Conservation (phyloP, 2,113 vertebrate genomes). For the Callionymus lyra region DNA sequence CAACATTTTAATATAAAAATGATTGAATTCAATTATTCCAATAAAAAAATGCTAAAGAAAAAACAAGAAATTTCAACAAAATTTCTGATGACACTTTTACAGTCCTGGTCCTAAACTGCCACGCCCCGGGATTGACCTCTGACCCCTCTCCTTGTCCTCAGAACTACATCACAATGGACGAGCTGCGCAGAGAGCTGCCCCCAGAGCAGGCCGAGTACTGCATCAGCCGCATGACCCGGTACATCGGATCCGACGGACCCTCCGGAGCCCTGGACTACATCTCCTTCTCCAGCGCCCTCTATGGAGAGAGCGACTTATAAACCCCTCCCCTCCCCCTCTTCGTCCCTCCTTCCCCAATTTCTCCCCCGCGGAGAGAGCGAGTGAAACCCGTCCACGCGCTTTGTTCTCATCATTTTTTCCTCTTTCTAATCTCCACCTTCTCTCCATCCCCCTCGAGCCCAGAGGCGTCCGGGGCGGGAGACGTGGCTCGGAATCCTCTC, state of each 20-base stretch:
- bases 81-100: neutral
- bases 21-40: too few relatives aligned
- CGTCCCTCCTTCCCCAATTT: slow-evolving; percentile 16
- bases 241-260: slow-evolving; percentile 59
- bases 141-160: slow-evolving; percentile 8
- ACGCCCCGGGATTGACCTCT: neutral
- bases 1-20: too few relatives aligned
- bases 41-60: too few relatives aligned
- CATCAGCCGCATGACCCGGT: slow-evolving; percentile 84
- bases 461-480: slow-evolving; percentile 34
- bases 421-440: slow-evolving; percentile 15
- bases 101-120: too few relatives aligned
- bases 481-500: slow-evolving; percentile 34
- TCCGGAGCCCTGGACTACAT: slow-evolving; percentile 81
- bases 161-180: slow-evolving; percentile 79
- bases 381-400: slow-evolving; percentile 32
- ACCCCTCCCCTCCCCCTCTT: slow-evolving; percentile 1
- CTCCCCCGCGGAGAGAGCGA: slow-evolving; percentile 40
- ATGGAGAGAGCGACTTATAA: slow-evolving; percentile 88
- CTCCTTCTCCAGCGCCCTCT: slow-evolving; percentile 88
- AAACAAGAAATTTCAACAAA: too few relatives aligned
- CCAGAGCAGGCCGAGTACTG: slow-evolving; percentile 85
- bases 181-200: slow-evolving; percentile 79
- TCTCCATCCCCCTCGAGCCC: slow-evolving; percentile 1
- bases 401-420: slow-evolving; percentile 17